These are phyloP conservation scores for Martes martes DNA, from an alignment of 2,113 vertebrate species.

Conservation along the genomic window DNA sequence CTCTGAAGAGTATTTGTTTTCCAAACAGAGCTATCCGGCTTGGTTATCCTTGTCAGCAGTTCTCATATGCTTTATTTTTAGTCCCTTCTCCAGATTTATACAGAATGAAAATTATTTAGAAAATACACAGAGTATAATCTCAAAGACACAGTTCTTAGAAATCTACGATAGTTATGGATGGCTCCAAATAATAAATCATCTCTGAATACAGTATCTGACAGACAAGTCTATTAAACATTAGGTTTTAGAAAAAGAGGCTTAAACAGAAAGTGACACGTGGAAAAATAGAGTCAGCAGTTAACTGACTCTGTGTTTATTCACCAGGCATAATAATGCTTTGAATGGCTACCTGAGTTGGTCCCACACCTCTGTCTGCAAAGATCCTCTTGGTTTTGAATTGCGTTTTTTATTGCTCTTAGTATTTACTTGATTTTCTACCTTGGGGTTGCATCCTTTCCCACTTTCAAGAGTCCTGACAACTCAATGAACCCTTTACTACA, in stretches of 20 bases:
- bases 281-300: neutral
- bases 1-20: neutral
- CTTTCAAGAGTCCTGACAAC: neutral
- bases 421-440: neutral
- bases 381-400: neutral
- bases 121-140: neutral
- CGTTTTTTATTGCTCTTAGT: neutral
- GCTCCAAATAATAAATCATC: neutral
- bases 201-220: neutral
- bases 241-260: conserved; percentile 31
- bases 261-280: neutral
- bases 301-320: neutral
- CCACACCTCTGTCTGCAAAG: neutral
- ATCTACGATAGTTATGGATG: neutral
- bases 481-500: neutral
- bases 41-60: neutral
- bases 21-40: neutral
- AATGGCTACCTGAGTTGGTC: neutral
- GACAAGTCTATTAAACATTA: neutral
- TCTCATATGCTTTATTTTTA: neutral
- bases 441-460: neutral
- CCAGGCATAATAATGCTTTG: neutral
- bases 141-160: neutral
- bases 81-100: neutral
- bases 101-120: neutral